Percentiles rank a stretch among this genome's conserved stretches.
Conservation (phyloP, 2,797 vertebrate species). For the Dryobates pubescens region DNA sequence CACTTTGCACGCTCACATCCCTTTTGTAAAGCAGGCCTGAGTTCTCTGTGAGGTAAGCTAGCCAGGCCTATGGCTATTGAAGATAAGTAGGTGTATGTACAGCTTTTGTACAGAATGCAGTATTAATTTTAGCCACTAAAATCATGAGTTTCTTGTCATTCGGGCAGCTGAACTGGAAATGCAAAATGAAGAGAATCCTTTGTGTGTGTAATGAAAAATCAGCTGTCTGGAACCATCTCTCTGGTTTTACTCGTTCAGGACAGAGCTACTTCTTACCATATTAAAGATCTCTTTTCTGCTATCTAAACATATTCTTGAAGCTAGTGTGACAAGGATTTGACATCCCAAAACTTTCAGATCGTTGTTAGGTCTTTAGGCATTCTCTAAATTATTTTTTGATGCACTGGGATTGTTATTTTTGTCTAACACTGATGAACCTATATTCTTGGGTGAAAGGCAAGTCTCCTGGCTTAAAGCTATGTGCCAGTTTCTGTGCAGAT, state of each 20-base stretch:
- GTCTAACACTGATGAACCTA: background rate
- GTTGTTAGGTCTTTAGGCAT: fast-evolving
- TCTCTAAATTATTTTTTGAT: background rate
- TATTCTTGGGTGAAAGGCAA: background rate
- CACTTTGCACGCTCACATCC: fast-evolving
- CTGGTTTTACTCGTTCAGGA: background rate
- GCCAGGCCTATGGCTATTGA: background rate
- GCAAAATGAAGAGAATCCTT: background rate
- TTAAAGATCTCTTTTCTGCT: background rate
- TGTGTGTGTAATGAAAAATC: background rate
- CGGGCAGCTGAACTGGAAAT: background rate
- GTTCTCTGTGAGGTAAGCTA: background rate
- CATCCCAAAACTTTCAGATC: background rate
- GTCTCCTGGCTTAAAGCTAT: background rate
- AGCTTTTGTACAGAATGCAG: background rate
- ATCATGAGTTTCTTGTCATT: background rate
- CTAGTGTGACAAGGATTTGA: background rate
- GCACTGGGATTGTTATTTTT: background rate
- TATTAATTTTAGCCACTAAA: background rate
- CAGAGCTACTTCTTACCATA: background rate
- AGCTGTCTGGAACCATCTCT: background rate
- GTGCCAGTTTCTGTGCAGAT: background rate
- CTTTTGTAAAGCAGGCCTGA: background rate
- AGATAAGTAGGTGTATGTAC: background rate
- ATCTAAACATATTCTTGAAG: background rate